Conservation (phyloP, 2,113 vertebrate species). For the Strix uralensis region DNA sequence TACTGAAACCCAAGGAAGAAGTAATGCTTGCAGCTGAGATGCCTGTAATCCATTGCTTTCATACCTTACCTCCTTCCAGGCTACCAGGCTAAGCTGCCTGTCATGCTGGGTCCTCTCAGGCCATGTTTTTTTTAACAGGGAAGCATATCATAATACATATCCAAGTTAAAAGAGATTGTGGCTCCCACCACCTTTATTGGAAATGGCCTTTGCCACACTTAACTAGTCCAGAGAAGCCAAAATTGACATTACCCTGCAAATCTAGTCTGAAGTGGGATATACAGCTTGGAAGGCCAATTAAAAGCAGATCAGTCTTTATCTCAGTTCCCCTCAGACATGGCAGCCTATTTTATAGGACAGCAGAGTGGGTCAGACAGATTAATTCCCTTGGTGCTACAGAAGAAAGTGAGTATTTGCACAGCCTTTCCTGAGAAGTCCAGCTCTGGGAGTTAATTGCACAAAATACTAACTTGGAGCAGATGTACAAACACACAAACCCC, state of each 20-base stretch:
- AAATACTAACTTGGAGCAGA: not conserved
- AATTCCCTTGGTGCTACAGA: not conserved
- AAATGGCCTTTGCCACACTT: not conserved
- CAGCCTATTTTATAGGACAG: not conserved
- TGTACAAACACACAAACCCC: rapidly evolving
- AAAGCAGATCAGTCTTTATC: not conserved
- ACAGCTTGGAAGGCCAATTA: not conserved
- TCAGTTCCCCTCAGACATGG: not conserved
- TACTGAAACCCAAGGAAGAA: slow-evolving; percentile 22
- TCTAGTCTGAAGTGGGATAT: not conserved
- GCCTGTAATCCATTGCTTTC: not conserved
- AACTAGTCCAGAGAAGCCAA: not conserved
- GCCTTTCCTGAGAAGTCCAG: not conserved
- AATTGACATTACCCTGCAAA: not conserved
- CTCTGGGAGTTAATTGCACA: not conserved
- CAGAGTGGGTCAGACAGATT: not conserved
- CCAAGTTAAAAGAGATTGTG: not conserved
- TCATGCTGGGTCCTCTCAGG: not conserved
- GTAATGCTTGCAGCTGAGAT: not conserved
- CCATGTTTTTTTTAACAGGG: not conserved
- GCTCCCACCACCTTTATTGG: not conserved
- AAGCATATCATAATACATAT: not conserved
- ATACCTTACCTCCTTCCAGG: not conserved
- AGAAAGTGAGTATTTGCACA: not conserved
- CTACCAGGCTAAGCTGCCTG: not conserved